Evolutionary conservation across 2,113 vertebrate species (phyloP).

Genomic region (Chroicocephalus ridibundus): DNA sequence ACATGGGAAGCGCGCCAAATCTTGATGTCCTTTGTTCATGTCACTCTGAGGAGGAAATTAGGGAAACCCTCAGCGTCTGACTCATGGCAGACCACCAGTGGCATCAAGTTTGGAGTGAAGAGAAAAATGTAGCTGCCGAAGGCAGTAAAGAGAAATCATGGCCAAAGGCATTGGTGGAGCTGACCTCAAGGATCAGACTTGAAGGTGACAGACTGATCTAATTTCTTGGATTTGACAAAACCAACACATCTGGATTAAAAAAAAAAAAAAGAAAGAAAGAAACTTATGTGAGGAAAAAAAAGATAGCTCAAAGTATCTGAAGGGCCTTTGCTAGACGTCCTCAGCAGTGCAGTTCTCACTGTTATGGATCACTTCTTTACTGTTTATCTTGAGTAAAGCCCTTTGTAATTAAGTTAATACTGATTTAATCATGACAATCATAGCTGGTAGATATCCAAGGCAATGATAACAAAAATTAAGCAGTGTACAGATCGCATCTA

Average conservation of each 20-base stretch:
- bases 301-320: not conserved
- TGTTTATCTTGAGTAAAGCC: slow-evolving; percentile 53
- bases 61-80: not conserved
- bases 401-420: slow-evolving; percentile 63
- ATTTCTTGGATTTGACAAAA: slow-evolving; percentile 25
- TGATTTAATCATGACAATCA: slow-evolving; percentile 62
- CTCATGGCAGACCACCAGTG: not conserved
- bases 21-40: not conserved
- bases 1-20: not conserved
- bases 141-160: not conserved
- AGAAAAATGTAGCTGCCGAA: not conserved
- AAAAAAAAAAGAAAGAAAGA: not conserved
- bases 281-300: not conserved
- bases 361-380: slow-evolving; percentile 33
- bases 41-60: not conserved
- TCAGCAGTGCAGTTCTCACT: slow-evolving; percentile 44
- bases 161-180: not conserved
- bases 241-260: not conserved
- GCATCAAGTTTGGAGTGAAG: not conserved
- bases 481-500: not conserved
- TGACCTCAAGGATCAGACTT: not conserved
- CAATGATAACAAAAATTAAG: slow-evolving; percentile 48
- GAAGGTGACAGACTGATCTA: slow-evolving; percentile 38
- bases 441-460: slow-evolving; percentile 55
- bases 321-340: not conserved